Evolutionary conservation across 2,797 vertebrate genomes (phyloP), one percentile per base, ranked within the genome.

Genomic region (Crocodylus rhombifer): DNA sequence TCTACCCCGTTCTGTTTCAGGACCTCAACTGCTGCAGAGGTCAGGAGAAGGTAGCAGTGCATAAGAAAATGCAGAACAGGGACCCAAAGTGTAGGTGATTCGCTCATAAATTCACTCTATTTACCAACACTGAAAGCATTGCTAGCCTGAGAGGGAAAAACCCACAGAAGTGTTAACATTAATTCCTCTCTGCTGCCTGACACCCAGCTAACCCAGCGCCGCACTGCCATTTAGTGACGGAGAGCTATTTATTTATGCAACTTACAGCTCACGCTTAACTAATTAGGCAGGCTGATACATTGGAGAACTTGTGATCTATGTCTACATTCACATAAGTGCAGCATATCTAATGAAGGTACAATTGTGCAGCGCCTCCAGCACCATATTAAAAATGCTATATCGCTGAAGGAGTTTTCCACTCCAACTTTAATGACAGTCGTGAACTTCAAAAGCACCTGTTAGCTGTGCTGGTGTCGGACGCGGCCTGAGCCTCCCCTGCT

Each of bases 211-310:
- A 95, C 86, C 92, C 88, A n/a, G 20, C 82, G 87, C 97, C 94
- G 95, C 75, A 87, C 92, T 83, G 76, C 87, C 76, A 67, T 96
- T 97, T 97, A 96, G 64, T 88, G 93, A 96, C 90, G 80, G 94
- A 79, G 78, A 96, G 94, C 91, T 97, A 95, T 97, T 97, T 97
- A 96, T 96, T 96, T 96, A 93, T 94, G 93, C 88, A 96, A 97
- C 95, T 95, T 95, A 92, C 86, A 92, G 86, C 95, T 97, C 90
- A 90, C 94, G 92, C 97, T 97, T 97, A 96, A 95, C 96, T 97
- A 98, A 97, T 97, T 96, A 97, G 95, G 89, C 93, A 94, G 92
- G 90, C 89, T 83, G 91, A 95, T 86, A 91, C 95, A 86, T 96
- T 95, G 97, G 86, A 93, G 87, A 96, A 95, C 84, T 92, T 96